Conservation (phyloP, 2,797 vertebrate genomes). For the Sebastolobus alascanus region DNA sequence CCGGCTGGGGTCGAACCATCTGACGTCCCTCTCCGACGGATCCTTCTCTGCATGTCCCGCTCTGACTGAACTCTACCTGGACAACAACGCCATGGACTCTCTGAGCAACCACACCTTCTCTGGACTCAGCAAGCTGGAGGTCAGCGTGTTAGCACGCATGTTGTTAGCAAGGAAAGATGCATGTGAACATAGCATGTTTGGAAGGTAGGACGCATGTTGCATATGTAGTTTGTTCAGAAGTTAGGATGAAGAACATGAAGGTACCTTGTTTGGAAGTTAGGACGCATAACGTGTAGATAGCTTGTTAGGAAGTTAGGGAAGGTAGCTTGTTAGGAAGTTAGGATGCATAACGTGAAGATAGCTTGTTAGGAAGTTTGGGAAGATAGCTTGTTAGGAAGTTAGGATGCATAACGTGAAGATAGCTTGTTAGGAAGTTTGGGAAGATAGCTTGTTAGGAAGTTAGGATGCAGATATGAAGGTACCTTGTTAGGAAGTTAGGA, state of each 20-base stretch:
- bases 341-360: background rate
- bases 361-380: background rate
- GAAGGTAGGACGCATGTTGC: background rate
- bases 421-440: background rate
- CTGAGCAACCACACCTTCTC: constrained; percentile 71
- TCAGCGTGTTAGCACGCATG: constrained; percentile 20
- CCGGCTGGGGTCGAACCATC: constrained; percentile 68
- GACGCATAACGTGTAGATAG: background rate
- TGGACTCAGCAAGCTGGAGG: constrained; percentile 73
- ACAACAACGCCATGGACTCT: constrained; percentile 66
- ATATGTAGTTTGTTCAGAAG: background rate
- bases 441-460: fast-evolving
- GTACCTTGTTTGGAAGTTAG: background rate
- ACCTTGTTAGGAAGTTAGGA: background rate
- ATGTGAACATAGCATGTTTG: background rate
- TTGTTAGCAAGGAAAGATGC: background rate
- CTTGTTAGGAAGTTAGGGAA: background rate
- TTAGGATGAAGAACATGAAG: background rate
- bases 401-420: background rate
- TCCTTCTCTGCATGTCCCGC: constrained; percentile 70
- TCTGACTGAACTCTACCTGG: constrained; percentile 76
- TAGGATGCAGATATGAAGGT: background rate
- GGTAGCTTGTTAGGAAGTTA: background rate
- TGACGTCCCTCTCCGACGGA: constrained; percentile 54
- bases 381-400: background rate